Base-by-base conservation (phyloP, 2,113 vertebrate species). In the Tauraco erythrolophus region DNA sequence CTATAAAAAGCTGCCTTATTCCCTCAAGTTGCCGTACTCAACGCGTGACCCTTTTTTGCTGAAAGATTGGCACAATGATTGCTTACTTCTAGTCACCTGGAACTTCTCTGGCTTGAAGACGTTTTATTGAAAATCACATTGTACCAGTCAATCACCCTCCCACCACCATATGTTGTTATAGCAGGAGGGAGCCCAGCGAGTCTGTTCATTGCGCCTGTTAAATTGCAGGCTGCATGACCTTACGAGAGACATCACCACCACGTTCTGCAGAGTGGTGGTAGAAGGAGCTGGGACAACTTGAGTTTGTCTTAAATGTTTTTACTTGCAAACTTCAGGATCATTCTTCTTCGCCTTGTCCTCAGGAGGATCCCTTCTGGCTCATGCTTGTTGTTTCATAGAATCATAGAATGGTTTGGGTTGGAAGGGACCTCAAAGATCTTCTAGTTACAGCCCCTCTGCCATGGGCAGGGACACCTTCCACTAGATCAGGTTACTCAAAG, bases 1-100 rank as follows among this genome's bases (percentile, higher is more conserved):
- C 97, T 97, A 96, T 97, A 97, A 98, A 97, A 98, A 98, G 94
- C 94, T 91, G 91, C 96, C 96, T 69, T 41, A 83, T 96, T 93
- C 89, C 88, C 85, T 94, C 92, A 94, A 82, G 84, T 97, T 86
- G 89, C 81, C 16, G 7, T 53, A 60, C 86, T 97, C 89, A 91
- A 95, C 19, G 64, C 74, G 10, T 92, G 97, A 97, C 96, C 95
- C 93, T 96, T 95, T 97, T 75, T 75, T 72, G 72, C 96, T 93
- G 91, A 93, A 77, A 97, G 97, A 93, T 43, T 93, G 95, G 95
- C 85, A 90, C 57, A 5, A 50, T 33, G 95, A 97, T 96, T 92
- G 90, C 95, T 87, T 95, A 95, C 80, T 96, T 78, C 94, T 86
- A 86, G 84, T 98, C 97, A 98, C 97, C 94, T 97, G 96, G 84